phyloP scores from a whole-genome alignment of 2,113 vertebrate species.

The Thryonomys swinderianus region DNA sequence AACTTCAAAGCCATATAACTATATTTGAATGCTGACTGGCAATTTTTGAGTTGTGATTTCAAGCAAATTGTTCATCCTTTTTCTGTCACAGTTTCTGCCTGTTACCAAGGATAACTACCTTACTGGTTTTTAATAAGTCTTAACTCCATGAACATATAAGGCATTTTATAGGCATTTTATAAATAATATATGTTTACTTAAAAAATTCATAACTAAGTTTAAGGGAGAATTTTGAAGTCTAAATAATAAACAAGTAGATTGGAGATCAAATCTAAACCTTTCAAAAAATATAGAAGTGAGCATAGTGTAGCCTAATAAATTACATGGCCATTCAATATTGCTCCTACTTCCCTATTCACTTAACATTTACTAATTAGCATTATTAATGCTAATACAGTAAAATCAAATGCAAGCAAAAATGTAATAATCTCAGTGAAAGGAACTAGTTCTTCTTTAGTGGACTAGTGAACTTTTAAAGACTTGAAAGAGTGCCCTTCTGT shows the following conservation, averaged over 20 bases:
- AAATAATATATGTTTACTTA: neutral
- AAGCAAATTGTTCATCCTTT: neutral
- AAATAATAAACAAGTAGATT: neutral
- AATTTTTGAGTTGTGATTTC: no score
- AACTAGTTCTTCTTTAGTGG: neutral
- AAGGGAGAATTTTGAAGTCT: neutral
- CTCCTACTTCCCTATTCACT: neutral
- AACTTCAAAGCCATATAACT: no score
- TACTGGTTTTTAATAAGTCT: neutral
- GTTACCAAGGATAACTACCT: neutral
- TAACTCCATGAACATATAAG: neutral
- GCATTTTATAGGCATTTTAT: neutral
- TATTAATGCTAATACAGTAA: neutral
- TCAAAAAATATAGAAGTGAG: neutral
- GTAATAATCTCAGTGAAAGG: neutral
- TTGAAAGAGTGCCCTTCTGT: neutral
- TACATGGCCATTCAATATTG: neutral
- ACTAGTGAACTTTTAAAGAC: neutral
- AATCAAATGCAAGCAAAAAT: neutral
- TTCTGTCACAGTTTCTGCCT: neutral
- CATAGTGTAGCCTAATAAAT: neutral
- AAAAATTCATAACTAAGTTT: neutral
- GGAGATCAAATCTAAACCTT: slow-evolving; percentile 6
- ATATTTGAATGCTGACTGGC: neutral
- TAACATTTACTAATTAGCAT: neutral